A percentile compares a stretch with the other conserved stretches of the same genome.
phyloP scores from a whole-genome alignment of 1,140 invertebrate species.

The Periplaneta americana region DNA sequence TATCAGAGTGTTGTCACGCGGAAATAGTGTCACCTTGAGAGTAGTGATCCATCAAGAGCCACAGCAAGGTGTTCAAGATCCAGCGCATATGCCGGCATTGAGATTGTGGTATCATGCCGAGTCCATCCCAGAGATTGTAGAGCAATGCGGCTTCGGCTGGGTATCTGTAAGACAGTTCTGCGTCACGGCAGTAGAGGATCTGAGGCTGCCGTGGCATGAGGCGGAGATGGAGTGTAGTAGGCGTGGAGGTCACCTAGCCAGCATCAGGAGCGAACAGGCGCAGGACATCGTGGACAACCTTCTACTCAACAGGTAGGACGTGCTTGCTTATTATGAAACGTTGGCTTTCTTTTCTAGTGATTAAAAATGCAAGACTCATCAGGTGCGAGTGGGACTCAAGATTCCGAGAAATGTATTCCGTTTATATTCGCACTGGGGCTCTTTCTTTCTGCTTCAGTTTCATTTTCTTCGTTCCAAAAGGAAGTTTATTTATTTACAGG shows the following conservation, averaged over 20 bases:
- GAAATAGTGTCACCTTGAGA: conserved; percentile 2
- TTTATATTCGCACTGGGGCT: too few species aligned
- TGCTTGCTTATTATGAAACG: too few species aligned
- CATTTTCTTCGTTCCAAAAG: too few species aligned
- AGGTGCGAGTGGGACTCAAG: too few species aligned
- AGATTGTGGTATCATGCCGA: conserved; percentile 41
- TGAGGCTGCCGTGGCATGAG: conserved; percentile 50
- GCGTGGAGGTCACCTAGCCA: conserved; percentile 57
- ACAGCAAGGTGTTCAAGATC: not conserved
- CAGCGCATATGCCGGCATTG: conserved; percentile 16
- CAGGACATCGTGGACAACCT: conserved; percentile 53
- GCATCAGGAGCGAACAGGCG: conserved; percentile 50
- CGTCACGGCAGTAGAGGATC: conserved; percentile 50
- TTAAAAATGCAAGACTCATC: too few species aligned
- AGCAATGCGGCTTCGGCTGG: conserved; percentile 58
- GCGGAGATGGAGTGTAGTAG: conserved; percentile 56
- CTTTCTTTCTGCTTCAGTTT: too few species aligned
- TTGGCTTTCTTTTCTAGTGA: too few species aligned
- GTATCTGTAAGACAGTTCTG: conserved; percentile 52
- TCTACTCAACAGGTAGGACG: conserved; percentile 50
- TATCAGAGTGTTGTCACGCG: not conserved
- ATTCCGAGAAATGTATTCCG: too few species aligned
- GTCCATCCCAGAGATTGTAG: conserved; percentile 45
- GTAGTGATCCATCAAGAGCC: not conserved
- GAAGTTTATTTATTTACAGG: too few species aligned